Evolutionary conservation across 2,888 invertebrate genomes (phyloP).

Genomic region (Criorhina ranunculi): DNA sequence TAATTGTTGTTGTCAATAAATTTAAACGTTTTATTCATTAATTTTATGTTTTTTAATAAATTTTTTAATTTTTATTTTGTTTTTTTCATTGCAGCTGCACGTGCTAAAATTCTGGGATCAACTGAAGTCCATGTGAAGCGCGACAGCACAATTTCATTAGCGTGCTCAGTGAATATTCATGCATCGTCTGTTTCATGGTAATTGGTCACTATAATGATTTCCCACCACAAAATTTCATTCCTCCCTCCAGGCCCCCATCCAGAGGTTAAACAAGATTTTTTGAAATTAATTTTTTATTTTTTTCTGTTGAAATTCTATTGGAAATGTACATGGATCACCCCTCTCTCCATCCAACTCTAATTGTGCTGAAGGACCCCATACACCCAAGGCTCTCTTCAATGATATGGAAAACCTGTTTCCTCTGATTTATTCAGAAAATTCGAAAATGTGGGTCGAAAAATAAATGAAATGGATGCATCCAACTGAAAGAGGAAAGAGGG

Average conservation of each 20-base stretch:
- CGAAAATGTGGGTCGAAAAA: neutral
- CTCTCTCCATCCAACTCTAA: neutral
- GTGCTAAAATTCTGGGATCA: constrained; percentile 93
- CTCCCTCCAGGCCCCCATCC: no score
- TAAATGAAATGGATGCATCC: constrained; percentile 11
- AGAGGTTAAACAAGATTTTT: no score
- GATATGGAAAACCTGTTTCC: constrained; percentile 1
- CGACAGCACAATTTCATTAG: constrained; percentile 95
- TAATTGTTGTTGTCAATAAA: constrained; percentile 27
- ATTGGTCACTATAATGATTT: constrained; percentile 69
- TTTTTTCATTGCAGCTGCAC: constrained; percentile 88
- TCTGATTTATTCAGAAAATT: constrained; percentile 21
- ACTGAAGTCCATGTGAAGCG: constrained; percentile 95
- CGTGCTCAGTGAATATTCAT: constrained; percentile 94
- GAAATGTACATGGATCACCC: no score
- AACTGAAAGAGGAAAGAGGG: neutral
- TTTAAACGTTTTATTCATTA: constrained; percentile 30
- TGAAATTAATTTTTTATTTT: neutral
- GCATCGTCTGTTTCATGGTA: constrained; percentile 91
- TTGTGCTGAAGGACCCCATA: constrained; percentile 12
- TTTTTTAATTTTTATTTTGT: constrained; percentile 18
- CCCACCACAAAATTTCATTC: neutral
- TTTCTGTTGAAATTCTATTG: neutral
- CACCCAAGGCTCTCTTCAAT: neutral
- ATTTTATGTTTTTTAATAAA: constrained; percentile 15